These are phyloP conservation scores for Corythornis cristatus DNA, from an alignment of 2,113 vertebrate genomes.

Conservation along the genomic window DNA sequence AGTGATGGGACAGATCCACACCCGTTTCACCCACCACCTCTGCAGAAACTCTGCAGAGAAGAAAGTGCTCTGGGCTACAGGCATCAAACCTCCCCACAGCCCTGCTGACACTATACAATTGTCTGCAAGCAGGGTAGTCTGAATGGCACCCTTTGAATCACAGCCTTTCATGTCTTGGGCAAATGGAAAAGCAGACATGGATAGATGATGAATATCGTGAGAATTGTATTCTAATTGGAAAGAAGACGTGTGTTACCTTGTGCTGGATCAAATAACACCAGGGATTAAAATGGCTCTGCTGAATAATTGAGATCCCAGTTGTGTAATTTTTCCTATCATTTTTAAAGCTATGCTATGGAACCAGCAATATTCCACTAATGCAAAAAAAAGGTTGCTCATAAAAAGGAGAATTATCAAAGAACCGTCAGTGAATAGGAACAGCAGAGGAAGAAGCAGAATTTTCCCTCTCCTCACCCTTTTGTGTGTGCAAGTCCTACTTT, in stretches of 20 bases:
- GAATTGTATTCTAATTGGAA: constrained; percentile 71
- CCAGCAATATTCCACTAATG: constrained; percentile 61
- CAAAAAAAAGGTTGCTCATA: constrained; percentile 3
- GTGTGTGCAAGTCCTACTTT: neutral
- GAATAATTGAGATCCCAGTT: constrained; percentile 69
- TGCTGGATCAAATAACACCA: constrained; percentile 69
- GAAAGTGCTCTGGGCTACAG: neutral
- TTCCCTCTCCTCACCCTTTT: neutral
- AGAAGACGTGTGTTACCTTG: constrained; percentile 57
- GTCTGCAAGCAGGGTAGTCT: constrained; percentile 48
- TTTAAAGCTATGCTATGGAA: constrained; percentile 11
- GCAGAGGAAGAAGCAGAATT: constrained; percentile 2
- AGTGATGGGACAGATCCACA: neutral
- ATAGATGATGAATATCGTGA: constrained; percentile 62
- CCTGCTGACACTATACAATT: constrained; percentile 49
- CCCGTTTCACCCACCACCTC: neutral
- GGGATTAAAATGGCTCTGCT: constrained; percentile 69
- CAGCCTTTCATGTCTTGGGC: constrained; percentile 51
- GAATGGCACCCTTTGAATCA: constrained; percentile 68
- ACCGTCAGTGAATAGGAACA: neutral
- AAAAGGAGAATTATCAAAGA: constrained; percentile 43
- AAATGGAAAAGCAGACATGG: constrained; percentile 64
- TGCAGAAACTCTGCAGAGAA: constrained; percentile 1
- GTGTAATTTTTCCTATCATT: constrained; percentile 64
- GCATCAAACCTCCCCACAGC: neutral